phyloP scores from a whole-genome alignment of 2,888 invertebrate species.

The Yponomeuta plumbellus region DNA sequence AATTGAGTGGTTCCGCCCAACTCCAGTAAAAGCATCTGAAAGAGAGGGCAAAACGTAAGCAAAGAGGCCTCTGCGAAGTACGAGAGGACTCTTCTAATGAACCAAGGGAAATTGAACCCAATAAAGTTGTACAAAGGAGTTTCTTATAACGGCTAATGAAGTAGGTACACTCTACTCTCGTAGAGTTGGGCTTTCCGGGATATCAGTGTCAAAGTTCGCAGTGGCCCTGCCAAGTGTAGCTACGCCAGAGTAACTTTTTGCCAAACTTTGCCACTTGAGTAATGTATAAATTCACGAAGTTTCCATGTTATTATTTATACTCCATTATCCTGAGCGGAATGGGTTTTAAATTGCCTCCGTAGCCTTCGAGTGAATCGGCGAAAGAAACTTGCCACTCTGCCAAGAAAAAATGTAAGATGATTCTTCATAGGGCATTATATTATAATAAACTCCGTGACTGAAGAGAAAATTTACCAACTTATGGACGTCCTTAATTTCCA shows the following conservation, averaged over 20 bases:
- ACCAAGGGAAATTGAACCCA: slow-evolving; percentile 30
- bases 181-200: slow-evolving; percentile 28
- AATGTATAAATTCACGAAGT: background rate
- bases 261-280: background rate
- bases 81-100: slow-evolving; percentile 7
- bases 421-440: background rate
- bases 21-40: background rate
- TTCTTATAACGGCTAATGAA: slow-evolving; percentile 49
- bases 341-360: slow-evolving; percentile 1
- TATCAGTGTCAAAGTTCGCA: slow-evolving; percentile 40
- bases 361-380: background rate
- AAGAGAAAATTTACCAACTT: background rate
- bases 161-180: slow-evolving; percentile 30
- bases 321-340: background rate
- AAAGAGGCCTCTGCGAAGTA: background rate
- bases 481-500: slow-evolving; percentile 16
- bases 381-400: slow-evolving; percentile 1
- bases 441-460: background rate
- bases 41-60: background rate
- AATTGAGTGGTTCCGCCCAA: background rate
- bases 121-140: slow-evolving; percentile 39
- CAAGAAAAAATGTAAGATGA: background rate
- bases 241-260: background rate
- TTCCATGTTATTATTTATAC: slow-evolving; percentile 1
- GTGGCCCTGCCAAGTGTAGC: slow-evolving; percentile 19